phyloP scores from a whole-genome alignment of 2,797 vertebrate genomes.

The Gouania willdenowi region DNA sequence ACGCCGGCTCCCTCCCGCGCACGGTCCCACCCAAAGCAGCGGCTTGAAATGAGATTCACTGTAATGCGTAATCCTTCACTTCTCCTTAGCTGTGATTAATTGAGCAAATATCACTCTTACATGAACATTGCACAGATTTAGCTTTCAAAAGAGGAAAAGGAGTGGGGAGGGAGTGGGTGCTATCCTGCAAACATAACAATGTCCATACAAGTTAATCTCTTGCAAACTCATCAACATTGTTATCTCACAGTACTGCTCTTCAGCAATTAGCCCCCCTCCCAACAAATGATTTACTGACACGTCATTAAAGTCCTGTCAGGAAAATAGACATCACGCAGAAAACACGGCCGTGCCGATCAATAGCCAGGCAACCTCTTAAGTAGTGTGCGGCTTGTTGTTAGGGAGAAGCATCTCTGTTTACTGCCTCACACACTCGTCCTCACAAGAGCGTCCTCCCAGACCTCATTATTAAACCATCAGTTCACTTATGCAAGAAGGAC shows the following conservation, averaged over 20 bases:
- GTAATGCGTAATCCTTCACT: slow-evolving; percentile 71
- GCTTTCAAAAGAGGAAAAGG: slow-evolving; percentile 3
- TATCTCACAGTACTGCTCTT: slow-evolving; percentile 25
- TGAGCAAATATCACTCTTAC: slow-evolving; percentile 57
- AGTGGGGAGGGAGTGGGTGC: too few relatives aligned
- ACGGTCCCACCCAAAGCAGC: slow-evolving; percentile 48
- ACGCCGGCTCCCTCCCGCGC: slow-evolving; percentile 18
- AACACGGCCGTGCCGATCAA: slow-evolving; percentile 58
- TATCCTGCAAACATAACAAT: slow-evolving; percentile 4
- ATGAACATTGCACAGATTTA: slow-evolving; percentile 35
- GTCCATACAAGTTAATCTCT: slow-evolving; percentile 6
- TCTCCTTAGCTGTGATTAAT: slow-evolving; percentile 73
- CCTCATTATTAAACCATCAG: slow-evolving; percentile 31
- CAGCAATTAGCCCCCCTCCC: slow-evolving; percentile 40
- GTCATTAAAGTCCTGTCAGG: slow-evolving; percentile 51
- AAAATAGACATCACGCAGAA: slow-evolving; percentile 53
- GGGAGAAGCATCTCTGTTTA: slow-evolving; percentile 13
- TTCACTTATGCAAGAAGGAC: background rate
- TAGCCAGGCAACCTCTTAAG: slow-evolving; percentile 51
- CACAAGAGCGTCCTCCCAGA: background rate
- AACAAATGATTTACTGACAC: slow-evolving; percentile 53
- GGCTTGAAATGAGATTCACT: slow-evolving; percentile 77
- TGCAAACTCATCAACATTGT: slow-evolving; percentile 16
- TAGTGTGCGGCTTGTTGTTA: slow-evolving; percentile 19
- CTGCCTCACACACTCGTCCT: slow-evolving; percentile 10